These are phyloP conservation scores for Thalassophryne amazonica DNA, from an alignment of 2,797 vertebrate species.

Conservation along the genomic window DNA sequence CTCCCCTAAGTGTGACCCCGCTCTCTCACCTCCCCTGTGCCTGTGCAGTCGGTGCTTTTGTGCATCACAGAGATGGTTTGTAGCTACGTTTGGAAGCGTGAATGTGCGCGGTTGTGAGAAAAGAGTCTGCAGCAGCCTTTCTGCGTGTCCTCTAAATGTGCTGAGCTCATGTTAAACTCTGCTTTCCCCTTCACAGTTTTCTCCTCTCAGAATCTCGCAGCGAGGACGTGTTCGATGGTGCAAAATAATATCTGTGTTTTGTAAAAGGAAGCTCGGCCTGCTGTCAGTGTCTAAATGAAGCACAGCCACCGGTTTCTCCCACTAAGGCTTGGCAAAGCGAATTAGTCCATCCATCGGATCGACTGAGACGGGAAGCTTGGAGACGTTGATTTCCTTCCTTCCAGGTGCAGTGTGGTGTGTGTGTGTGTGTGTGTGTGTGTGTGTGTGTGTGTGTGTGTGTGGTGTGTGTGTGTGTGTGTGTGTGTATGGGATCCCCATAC, in stretches of 20 bases:
- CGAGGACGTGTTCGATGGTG: slow-evolving; percentile 17
- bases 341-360: too few species aligned
- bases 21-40: slow-evolving; percentile 18
- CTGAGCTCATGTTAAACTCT: slow-evolving; percentile 62
- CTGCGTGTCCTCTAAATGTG: slow-evolving; percentile 70
- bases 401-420: too few species aligned
- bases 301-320: slow-evolving; percentile 21
- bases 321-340: too few species aligned
- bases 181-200: background rate
- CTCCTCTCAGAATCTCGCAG: slow-evolving; percentile 11
- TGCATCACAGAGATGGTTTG: slow-evolving; percentile 38
- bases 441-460: too few species aligned
- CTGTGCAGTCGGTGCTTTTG: slow-evolving; percentile 6
- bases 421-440: too few species aligned
- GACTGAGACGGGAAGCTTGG: too few species aligned
- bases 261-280: slow-evolving; percentile 15
- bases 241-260: slow-evolving; percentile 12
- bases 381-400: too few species aligned
- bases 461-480: too few species aligned
- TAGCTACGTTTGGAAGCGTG: slow-evolving; percentile 8
- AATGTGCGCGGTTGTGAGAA: slow-evolving; percentile 8
- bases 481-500: too few species aligned
- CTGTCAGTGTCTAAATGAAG: slow-evolving; percentile 15
- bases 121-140: slow-evolving; percentile 28
- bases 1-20: slow-evolving; percentile 17